phyloP scores from a whole-genome alignment of 2,888 invertebrate genomes.

The Tiliacea citrago region DNA sequence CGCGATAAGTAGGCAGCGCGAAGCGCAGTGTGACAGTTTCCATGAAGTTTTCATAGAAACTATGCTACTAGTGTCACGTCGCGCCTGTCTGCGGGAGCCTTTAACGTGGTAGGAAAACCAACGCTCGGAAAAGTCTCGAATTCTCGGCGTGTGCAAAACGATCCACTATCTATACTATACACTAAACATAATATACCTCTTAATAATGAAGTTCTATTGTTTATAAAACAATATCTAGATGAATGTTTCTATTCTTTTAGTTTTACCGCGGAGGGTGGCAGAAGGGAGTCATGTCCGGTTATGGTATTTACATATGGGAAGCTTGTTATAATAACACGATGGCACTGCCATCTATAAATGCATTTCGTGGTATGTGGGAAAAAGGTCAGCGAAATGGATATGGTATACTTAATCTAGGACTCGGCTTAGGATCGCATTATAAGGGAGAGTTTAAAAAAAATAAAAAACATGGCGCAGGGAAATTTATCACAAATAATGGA shows the following conservation, averaged over 20 bases:
- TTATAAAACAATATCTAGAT: background rate
- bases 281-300: constrained; percentile 90
- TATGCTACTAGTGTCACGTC: too few relatives aligned
- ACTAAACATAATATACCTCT: background rate
- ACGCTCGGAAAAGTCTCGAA: background rate
- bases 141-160: background rate
- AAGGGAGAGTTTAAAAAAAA: constrained; percentile 90
- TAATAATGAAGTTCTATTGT: background rate
- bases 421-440: constrained; percentile 89
- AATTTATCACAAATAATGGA: constrained; percentile 90
- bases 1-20: too few relatives aligned
- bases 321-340: constrained; percentile 88
- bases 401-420: constrained; percentile 87
- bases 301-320: constrained; percentile 91
- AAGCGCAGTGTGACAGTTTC: too few relatives aligned
- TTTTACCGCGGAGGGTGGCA: constrained; percentile 91
- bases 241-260: constrained; percentile 72
- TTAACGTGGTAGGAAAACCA: background rate
- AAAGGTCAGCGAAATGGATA: constrained; percentile 88
- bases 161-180: background rate
- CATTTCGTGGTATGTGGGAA: constrained; percentile 90
- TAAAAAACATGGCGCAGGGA: constrained; percentile 90
- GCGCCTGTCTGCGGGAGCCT: too few relatives aligned
- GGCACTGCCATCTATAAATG: constrained; percentile 87
- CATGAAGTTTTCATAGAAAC: too few relatives aligned